Evolutionary conservation across 1,140 invertebrate genomes (phyloP).

Genomic region (Acyrthosiphon pisum): DNA sequence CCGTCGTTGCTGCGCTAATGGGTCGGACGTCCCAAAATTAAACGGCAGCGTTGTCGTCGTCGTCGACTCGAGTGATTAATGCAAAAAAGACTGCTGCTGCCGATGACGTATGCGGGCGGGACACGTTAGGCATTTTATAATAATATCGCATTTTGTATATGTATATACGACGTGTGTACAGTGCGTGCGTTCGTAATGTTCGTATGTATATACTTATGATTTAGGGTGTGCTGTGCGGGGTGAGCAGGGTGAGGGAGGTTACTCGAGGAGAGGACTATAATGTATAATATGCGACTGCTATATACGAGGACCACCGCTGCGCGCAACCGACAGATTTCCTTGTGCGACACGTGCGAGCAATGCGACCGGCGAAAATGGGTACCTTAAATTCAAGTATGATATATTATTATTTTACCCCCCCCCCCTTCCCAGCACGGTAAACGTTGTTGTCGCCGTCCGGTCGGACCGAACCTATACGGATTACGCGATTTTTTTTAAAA

Average conservation of each 20-base stretch:
- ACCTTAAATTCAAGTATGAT: neutral
- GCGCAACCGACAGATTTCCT: neutral
- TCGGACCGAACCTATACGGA: neutral
- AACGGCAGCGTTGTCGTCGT: neutral
- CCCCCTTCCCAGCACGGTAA: too few relatives aligned
- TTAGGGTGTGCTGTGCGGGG: neutral
- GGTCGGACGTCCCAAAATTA: conserved; percentile 5
- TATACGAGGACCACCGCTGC: conserved; percentile 28
- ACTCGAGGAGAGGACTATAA: neutral
- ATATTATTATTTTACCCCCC: neutral
- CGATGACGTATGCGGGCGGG: conserved; percentile 7
- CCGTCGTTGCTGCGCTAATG: neutral
- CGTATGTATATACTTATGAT: neutral
- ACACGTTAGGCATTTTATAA: neutral
- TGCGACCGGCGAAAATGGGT: neutral
- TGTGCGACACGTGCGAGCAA: conserved; percentile 36
- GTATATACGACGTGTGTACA: too few relatives aligned
- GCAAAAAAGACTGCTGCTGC: conserved; percentile 22
- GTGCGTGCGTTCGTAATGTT: neutral
- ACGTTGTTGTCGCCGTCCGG: too few relatives aligned
- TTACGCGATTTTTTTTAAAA: neutral
- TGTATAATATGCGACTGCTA: neutral
- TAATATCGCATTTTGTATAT: neutral
- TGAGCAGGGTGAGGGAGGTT: neutral
- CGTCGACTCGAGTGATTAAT: conserved; percentile 33